Evolutionary conservation across 2,888 invertebrate species (phyloP), one percentile per base, ranked within the genome.

Genomic region (Acheta domesticus): DNA sequence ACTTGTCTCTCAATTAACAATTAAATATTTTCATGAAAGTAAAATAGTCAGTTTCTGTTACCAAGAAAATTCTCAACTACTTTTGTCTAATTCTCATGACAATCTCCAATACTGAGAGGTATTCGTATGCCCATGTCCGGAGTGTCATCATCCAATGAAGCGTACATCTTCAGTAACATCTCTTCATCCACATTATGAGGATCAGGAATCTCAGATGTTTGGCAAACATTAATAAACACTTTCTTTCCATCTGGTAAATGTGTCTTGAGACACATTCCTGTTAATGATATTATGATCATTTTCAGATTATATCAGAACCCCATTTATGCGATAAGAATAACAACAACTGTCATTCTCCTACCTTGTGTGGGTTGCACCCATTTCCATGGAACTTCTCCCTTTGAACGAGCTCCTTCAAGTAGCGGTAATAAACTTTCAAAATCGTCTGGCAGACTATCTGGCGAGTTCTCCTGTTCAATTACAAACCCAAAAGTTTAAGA

Each of bases 21-120:
- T 36, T 36, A 0, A 36, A 36, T 36, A 8, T 36, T 5, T 8
- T 36, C 36, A 8, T 36, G 1, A 36, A 36, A 36, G 36, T 36
- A 36, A 5, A 8, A 36, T 36, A 36, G 5, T 36, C 36, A 36
- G 8, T 8, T 36, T 5, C 8, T 36, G 36, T 36, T 5, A 36
- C 5, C 1, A 36, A 36, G 8, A 36, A 36, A 36, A 36, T 8
- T 8, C 36, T 36, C 8, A 36, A 83, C 84, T 83, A 89, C 90
- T 89, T 86, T 95, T 96, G 85, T 96, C 96, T 36, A 88, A 87
- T 84, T 95, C 12, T 90, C 89, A 83, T 93, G 92, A 8, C 94
- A 91, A 85, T 93, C 93, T 0, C 96, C 96, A 82, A 97, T 93
- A 86, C 96, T 96, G 94, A 97, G 94, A 0, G 97, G 97, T 76